A percentile compares a stretch with the other conserved stretches of the same genome.
Conservation (phyloP, 2,888 invertebrate genomes). For the Drosophila demipolita region DNA sequence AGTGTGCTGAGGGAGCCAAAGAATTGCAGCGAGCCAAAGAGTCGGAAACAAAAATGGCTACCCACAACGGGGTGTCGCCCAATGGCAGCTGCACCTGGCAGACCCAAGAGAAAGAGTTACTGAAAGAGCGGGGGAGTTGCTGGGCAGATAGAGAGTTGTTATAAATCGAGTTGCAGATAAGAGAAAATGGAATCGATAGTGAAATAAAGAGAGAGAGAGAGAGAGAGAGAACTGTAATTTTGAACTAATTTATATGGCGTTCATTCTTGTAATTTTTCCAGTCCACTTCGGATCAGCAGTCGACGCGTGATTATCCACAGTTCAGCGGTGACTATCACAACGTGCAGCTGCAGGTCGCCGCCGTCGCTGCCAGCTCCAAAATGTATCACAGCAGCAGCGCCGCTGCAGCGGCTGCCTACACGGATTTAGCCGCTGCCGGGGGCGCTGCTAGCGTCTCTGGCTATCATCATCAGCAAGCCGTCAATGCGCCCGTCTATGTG, state of each 20-base stretch:
- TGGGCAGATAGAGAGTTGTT: slow-evolving; percentile 1
- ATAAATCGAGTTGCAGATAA: not conserved
- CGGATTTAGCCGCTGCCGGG: slow-evolving; percentile 79
- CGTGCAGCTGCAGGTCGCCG: slow-evolving; percentile 61
- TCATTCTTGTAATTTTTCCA: slow-evolving; percentile 37
- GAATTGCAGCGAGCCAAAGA: slow-evolving; percentile 38
- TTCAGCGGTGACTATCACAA: slow-evolving; percentile 63
- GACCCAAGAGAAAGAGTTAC: slow-evolving; percentile 3
- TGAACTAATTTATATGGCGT: slow-evolving; percentile 20
- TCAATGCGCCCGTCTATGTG: slow-evolving; percentile 88
- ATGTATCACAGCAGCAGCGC: slow-evolving; percentile 85
- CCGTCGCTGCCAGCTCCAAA: slow-evolving; percentile 67
- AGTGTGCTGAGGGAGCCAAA: slow-evolving; percentile 17
- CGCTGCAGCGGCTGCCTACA: slow-evolving; percentile 72
- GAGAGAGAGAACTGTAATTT: slow-evolving; percentile 4
- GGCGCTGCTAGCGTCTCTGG: slow-evolving; percentile 76
- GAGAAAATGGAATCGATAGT: slow-evolving; percentile 1
- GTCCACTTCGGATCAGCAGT: slow-evolving; percentile 81
- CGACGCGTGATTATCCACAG: slow-evolving; percentile 70
- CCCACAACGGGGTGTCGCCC: slow-evolving; percentile 52
- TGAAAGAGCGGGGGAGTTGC: slow-evolving; percentile 27
- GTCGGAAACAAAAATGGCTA: slow-evolving; percentile 66
- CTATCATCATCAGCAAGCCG: slow-evolving; percentile 84
- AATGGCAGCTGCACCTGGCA: slow-evolving; percentile 44
- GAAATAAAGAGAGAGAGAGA: not conserved